Conservation (phyloP, 2,888 invertebrate genomes). For the Leptinotarsa rubiginosa region DNA sequence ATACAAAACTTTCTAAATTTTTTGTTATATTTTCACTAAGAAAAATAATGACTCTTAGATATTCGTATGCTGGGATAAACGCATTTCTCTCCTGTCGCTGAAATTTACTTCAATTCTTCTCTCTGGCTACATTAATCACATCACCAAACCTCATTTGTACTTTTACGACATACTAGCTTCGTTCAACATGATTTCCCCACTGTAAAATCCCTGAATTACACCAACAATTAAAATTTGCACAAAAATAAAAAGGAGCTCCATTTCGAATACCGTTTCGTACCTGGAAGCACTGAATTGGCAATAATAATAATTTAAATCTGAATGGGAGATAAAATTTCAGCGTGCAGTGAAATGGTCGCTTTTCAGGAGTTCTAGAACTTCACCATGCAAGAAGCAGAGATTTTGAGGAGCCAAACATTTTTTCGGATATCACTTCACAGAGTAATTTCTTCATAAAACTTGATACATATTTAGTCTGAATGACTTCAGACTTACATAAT, state of each 20-base stretch:
- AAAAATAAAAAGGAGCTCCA: slow-evolving; percentile 32
- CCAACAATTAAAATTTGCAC: slow-evolving; percentile 35
- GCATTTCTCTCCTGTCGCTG: not conserved
- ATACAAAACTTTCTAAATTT: too few relatives aligned
- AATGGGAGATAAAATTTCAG: slow-evolving; percentile 38
- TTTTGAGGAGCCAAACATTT: not conserved
- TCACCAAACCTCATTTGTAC: not conserved
- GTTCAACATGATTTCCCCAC: slow-evolving; percentile 17
- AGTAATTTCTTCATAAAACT: not conserved
- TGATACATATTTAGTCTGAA: not conserved
- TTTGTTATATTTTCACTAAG: too few relatives aligned
- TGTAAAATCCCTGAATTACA: slow-evolving; percentile 25
- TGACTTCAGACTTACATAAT: not conserved
- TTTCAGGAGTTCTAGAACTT: slow-evolving; percentile 33
- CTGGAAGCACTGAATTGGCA: slow-evolving; percentile 38
- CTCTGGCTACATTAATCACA: not conserved
- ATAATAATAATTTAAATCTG: slow-evolving; percentile 43
- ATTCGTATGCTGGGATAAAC: too few relatives aligned
- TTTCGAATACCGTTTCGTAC: slow-evolving; percentile 35
- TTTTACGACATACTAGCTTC: not conserved
- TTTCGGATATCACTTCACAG: not conserved
- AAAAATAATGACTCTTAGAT: too few relatives aligned
- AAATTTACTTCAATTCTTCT: not conserved
- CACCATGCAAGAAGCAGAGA: not conserved
- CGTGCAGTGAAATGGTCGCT: slow-evolving; percentile 28